Evolutionary conservation across 1,140 invertebrate genomes (phyloP).

Genomic region (Battus philenor): DNA sequence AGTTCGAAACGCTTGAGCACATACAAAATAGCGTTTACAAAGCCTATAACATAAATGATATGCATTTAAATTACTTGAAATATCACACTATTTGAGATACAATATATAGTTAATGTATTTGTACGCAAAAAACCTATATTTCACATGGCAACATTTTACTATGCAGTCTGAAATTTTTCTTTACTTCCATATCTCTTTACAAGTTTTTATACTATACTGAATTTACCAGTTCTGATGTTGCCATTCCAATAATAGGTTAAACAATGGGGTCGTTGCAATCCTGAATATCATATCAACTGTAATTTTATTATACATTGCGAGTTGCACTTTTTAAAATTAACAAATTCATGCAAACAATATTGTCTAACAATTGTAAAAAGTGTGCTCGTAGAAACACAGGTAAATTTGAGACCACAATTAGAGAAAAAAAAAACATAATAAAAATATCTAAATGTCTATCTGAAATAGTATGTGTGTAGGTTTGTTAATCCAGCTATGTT

Average conservation of each 20-base stretch:
- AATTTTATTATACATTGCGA: conserved; percentile 7
- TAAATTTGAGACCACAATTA: conserved; percentile 37
- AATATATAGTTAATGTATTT: conserved; percentile 5
- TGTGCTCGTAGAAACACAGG: conserved; percentile 22
- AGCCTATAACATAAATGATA: not conserved
- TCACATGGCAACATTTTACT: conserved; percentile 8
- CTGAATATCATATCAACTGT: conserved; percentile 13
- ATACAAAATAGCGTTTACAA: not conserved
- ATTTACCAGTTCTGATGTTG: conserved; percentile 1
- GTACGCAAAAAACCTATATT: conserved; percentile 3
- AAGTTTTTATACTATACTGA: conserved; percentile 6
- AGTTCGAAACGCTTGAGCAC: not conserved
- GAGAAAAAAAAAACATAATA: conserved; percentile 30
- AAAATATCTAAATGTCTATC: conserved; percentile 30
- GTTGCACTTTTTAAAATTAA: conserved; percentile 5
- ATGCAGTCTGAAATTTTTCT: not conserved
- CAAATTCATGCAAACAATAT: conserved; percentile 1
- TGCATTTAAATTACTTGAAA: not conserved
- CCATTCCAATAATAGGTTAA: not conserved
- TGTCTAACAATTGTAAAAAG: not conserved
- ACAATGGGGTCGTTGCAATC: conserved; percentile 6
- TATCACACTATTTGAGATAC: not conserved
- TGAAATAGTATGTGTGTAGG: conserved; percentile 39
- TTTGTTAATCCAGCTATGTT: conserved; percentile 39
- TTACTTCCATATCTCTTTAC: conserved; percentile 5